Evolutionary conservation across 2,113 vertebrate genomes (phyloP).

Genomic region (Oxyruncus cristatus): DNA sequence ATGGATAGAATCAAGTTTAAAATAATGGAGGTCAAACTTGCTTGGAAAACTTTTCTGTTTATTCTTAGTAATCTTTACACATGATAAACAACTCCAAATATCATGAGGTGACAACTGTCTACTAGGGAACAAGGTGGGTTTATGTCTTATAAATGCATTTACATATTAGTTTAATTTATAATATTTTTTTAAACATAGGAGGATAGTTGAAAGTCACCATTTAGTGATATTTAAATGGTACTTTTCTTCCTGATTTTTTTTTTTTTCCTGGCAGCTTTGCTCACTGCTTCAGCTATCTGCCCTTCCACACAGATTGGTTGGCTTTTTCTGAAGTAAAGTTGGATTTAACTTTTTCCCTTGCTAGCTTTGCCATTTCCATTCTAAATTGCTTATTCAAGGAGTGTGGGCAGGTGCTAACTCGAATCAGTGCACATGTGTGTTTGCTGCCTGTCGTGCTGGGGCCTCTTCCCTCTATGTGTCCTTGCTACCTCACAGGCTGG

Average conservation of each 20-base stretch:
- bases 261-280: background rate
- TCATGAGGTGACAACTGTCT: background rate
- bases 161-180: background rate
- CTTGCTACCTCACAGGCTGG: background rate
- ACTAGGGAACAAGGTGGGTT: background rate
- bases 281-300: background rate
- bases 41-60: background rate
- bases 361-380: background rate
- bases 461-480: background rate
- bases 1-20: background rate
- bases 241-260: background rate
- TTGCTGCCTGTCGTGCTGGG: background rate
- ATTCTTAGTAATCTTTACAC: background rate
- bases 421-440: fast-evolving
- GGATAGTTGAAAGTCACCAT: background rate
- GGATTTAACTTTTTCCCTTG: background rate
- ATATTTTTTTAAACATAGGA: background rate
- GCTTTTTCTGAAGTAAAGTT: background rate
- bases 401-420: background rate
- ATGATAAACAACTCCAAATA: background rate
- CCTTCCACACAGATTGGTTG: background rate
- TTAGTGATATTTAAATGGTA: background rate
- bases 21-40: background rate
- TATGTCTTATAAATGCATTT: background rate
- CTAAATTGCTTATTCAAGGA: background rate